These are phyloP conservation scores for Brachionus calyciflorus DNA, from an alignment of 1,140 invertebrate genomes.

Conservation along the genomic window DNA sequence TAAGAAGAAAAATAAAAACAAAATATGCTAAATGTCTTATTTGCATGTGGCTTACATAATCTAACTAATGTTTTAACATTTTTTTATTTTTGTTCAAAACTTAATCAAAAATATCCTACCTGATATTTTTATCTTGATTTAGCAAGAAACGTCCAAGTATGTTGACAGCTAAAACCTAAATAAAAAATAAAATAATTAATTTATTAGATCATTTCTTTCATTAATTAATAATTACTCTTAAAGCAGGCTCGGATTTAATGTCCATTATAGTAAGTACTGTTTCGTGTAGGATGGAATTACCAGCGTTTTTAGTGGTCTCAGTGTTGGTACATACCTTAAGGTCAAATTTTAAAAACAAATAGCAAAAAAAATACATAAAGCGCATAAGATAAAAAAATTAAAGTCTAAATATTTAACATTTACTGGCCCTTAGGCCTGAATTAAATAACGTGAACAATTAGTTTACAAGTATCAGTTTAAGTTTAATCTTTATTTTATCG, in stretches of 20 bases:
- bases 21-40: no score
- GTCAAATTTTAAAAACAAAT: background rate
- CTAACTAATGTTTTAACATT: no score
- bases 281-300: slow-evolving; percentile 95
- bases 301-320: slow-evolving; percentile 95
- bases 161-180: slow-evolving; percentile 84
- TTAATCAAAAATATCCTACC: slow-evolving; percentile 58
- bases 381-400: background rate
- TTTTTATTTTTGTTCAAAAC: no score
- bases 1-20: no score
- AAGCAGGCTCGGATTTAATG: slow-evolving; percentile 88
- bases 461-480: no score
- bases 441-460: no score
- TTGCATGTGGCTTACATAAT: no score
- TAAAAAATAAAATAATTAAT: slow-evolving; percentile 49
- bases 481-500: background rate
- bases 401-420: background rate
- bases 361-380: background rate
- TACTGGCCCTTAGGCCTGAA: background rate
- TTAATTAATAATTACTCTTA: slow-evolving; percentile 69
- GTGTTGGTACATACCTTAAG: slow-evolving; percentile 85
- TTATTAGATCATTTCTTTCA: background rate
- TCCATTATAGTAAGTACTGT: slow-evolving; percentile 97
- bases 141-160: slow-evolving; percentile 94
- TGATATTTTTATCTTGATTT: slow-evolving; percentile 99